phyloP scores from a whole-genome alignment of 2,888 invertebrate genomes.

The Dastarcus helophoroides region DNA sequence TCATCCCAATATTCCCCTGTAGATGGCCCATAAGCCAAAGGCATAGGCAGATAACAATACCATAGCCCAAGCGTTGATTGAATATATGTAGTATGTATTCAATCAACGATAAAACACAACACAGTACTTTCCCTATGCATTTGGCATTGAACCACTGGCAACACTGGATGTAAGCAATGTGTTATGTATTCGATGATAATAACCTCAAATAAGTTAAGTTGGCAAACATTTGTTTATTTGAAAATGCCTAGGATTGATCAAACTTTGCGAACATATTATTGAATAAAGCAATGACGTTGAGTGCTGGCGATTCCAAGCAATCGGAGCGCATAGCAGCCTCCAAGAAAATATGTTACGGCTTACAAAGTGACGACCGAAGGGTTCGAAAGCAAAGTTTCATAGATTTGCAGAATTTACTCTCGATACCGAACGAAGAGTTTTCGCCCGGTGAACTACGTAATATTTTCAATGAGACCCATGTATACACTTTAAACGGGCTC shows the following conservation, averaged over 20 bases:
- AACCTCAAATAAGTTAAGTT: too few species aligned
- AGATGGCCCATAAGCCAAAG: too few species aligned
- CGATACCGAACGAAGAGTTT: constrained; percentile 34
- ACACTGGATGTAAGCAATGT: too few species aligned
- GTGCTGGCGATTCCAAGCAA: constrained; percentile 5
- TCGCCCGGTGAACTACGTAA: constrained; percentile 32
- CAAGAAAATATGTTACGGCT: constrained; percentile 25
- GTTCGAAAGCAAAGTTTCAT: constrained; percentile 44
- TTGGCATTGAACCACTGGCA: too few species aligned
- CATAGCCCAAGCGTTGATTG: too few species aligned
- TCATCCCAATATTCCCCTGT: too few species aligned
- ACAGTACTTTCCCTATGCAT: not conserved
- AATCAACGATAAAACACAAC: not conserved
- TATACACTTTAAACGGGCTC: constrained; percentile 37
- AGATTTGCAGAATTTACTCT: constrained; percentile 43
- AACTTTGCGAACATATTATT: too few species aligned
- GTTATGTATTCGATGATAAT: too few species aligned
- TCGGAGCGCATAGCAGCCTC: constrained; percentile 12
- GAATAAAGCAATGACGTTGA: constrained; percentile 5
- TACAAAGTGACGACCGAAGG: constrained; percentile 51
- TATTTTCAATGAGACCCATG: constrained; percentile 37
- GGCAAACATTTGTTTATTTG: too few species aligned
- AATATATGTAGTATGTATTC: too few species aligned
- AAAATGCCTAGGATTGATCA: too few species aligned
- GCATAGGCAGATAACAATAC: too few species aligned